Evolutionary conservation across 2,888 invertebrate genomes (phyloP), one percentile per base, ranked within the genome.

Genomic region (Nysson spinosus): DNA sequence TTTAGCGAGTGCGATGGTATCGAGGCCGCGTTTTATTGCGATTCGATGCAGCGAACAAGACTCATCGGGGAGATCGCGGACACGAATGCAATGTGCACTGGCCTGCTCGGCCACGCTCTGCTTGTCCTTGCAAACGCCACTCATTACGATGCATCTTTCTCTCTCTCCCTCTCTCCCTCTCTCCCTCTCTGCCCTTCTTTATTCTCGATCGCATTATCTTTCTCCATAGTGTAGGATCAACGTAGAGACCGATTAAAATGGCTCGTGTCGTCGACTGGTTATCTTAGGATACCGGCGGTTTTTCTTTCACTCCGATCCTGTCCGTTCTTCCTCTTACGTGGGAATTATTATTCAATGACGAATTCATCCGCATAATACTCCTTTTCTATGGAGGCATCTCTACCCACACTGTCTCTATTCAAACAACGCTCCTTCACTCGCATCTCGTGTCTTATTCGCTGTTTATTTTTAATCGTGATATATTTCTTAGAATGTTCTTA

Each of bases 61-160:
- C 26, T 35, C 52, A 65, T 65, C 60, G 52, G 55, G 54, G 73
- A 70, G 80, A 78, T 78, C 73, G 72, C 72, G 66, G 72, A 66
- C 77, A 71, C 69, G 70, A 79, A 71, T 72, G 74, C 76, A 61
- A 75, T 79, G 78, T 73, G 78, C 80, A 81, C 77, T 79, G 78
- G 81, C 78, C 81, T 75, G 80, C 78, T 74, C 72, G 64, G 79
- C 71, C 72, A 81, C 78, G 81, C 83, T 83, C 84, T 84, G 83
- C 81, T 85, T 85, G 81, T 73, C 75, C 74, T 75, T 75, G 75
- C 77, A 66, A 80, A 80, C 77, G 73, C 76, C 60, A 75, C 75
- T 79, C 77, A 72, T 82, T 79, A 78, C 72, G 73, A 80, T 49
- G 54, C 54, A 52, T 52, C 44, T 61, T 28, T 30, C 26, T 62